phyloP scores from a whole-genome alignment of 2,797 vertebrate species.

The Eospalax fontanierii region DNA sequence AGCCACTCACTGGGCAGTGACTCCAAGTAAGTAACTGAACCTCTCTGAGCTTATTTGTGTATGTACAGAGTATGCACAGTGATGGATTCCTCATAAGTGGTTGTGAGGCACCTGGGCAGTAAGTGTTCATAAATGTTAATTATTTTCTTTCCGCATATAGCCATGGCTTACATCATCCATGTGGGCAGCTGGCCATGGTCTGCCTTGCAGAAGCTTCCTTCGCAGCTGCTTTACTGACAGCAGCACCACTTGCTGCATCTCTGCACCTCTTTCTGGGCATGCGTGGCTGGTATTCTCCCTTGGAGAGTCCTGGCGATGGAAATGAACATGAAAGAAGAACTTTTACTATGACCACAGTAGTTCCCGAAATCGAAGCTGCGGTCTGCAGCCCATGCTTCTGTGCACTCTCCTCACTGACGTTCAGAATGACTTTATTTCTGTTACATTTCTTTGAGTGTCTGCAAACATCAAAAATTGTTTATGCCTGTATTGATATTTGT shows the following conservation, averaged over 20 bases:
- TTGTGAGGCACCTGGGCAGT: neutral
- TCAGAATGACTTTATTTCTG: neutral
- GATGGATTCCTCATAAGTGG: fast-evolving
- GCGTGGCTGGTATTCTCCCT: neutral
- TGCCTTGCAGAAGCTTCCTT: neutral
- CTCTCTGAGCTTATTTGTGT: neutral
- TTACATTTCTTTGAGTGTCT: neutral
- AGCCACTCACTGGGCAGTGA: neutral
- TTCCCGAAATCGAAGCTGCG: neutral
- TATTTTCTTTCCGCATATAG: neutral
- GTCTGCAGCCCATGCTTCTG: neutral
- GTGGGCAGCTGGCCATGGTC: neutral
- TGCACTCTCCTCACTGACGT: neutral
- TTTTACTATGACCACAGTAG: neutral
- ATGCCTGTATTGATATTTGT: neutral
- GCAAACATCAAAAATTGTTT: neutral
- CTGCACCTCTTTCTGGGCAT: neutral
- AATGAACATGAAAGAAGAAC: neutral
- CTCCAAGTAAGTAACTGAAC: neutral
- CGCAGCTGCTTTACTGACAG: neutral
- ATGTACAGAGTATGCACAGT: fast-evolving
- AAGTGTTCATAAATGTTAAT: neutral
- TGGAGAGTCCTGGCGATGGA: neutral
- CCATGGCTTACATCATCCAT: neutral
- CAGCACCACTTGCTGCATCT: neutral